phyloP scores from a whole-genome alignment of 2,113 vertebrate genomes.

The Zootoca vivipara region DNA sequence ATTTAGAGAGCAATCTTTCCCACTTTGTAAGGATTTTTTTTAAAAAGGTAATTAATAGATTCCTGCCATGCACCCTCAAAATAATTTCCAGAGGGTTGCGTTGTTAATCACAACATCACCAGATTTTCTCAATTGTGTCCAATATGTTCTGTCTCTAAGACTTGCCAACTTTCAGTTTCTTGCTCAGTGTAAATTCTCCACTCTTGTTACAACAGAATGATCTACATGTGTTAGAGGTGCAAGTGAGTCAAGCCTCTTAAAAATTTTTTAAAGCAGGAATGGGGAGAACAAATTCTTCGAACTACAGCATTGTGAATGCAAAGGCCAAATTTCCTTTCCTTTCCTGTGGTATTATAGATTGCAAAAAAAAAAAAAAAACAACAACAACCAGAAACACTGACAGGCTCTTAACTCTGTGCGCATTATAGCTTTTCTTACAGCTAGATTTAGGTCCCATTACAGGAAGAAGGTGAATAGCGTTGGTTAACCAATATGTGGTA shows the following conservation, averaged over 20 bases:
- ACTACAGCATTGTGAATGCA: slow-evolving; percentile 9
- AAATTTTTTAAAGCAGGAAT: background rate
- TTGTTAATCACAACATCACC: background rate
- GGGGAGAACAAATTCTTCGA: background rate
- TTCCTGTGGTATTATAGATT: slow-evolving; percentile 1
- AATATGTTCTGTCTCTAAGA: background rate
- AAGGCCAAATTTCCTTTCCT: background rate
- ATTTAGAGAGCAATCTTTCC: background rate
- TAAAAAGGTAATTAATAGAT: too few species aligned
- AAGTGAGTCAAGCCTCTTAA: background rate
- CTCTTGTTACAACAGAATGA: background rate
- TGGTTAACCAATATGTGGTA: background rate
- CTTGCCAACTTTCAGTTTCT: background rate
- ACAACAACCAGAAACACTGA: background rate
- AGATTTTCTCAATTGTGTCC: background rate
- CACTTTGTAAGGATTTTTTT: background rate
- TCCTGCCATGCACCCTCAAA: too few species aligned
- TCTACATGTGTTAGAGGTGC: background rate
- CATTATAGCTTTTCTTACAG: background rate
- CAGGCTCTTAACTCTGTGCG: slow-evolving; percentile 2
- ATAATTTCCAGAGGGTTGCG: too few species aligned
- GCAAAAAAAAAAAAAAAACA: too few species aligned
- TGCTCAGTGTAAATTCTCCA: background rate
- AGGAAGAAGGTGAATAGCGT: background rate
- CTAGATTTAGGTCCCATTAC: background rate